phyloP scores from a whole-genome alignment of 2,797 vertebrate species.

The Scomberomorus guttatus region DNA sequence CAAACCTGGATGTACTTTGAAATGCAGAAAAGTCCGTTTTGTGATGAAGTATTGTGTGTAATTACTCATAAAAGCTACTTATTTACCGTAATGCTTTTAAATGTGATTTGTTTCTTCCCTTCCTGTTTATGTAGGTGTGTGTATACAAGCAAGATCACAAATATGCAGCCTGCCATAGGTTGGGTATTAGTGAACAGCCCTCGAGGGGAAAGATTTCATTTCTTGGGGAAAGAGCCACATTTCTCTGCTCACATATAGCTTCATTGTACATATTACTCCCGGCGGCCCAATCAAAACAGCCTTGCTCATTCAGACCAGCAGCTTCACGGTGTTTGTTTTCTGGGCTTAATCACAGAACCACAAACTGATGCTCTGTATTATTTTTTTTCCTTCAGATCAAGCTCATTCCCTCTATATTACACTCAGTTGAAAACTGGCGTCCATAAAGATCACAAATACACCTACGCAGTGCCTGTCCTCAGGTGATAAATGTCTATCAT shows the following conservation, averaged over 20 bases:
- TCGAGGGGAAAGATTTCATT: constrained; percentile 74
- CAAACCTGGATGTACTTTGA: constrained; percentile 41
- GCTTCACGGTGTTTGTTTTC: constrained; percentile 40
- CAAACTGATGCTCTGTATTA: constrained; percentile 12
- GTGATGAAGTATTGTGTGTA: constrained; percentile 37
- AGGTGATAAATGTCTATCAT: constrained; percentile 79
- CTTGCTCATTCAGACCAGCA: constrained; percentile 48
- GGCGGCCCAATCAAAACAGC: constrained; percentile 50
- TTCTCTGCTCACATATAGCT: constrained; percentile 64
- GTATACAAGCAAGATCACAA: constrained; percentile 6
- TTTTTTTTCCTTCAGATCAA: constrained; percentile 17
- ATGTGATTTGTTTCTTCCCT: constrained; percentile 36
- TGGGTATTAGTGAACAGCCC: constrained; percentile 64
- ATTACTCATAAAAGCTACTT: constrained; percentile 53
- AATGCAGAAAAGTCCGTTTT: constrained; percentile 26
- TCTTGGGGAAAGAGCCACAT: constrained; percentile 66
- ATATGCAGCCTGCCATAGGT: constrained; percentile 53
- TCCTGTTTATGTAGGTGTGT: constrained; percentile 11
- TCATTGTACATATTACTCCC: constrained; percentile 60
- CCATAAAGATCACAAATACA: constrained; percentile 60
- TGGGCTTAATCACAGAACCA: constrained; percentile 34
- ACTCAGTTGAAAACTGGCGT: constrained; percentile 51
- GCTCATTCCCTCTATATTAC: constrained; percentile 32
- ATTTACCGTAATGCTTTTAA: constrained; percentile 43
- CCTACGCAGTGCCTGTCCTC: constrained; percentile 65